A percentile compares a stretch with the other conserved stretches of the same genome.
phyloP scores from a whole-genome alignment of 2,888 invertebrate genomes.

The Pterostichus niger region DNA sequence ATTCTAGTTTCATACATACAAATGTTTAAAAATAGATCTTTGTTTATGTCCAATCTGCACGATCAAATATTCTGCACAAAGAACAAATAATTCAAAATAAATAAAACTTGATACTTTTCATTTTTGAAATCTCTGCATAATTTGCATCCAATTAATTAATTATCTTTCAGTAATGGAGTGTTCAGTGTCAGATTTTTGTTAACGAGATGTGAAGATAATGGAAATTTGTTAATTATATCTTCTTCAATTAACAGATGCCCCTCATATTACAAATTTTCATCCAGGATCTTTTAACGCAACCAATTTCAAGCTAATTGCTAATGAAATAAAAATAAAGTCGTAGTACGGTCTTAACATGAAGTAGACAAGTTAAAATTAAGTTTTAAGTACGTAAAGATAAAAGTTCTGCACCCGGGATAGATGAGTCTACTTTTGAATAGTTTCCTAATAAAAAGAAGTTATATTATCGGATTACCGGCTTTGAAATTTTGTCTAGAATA shows the following conservation, averaged over 20 bases:
- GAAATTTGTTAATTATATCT: conserved; percentile 38
- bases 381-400: conserved; percentile 13
- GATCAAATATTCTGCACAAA: no score
- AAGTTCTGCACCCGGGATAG: conserved; percentile 1
- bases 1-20: no score
- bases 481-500: neutral
- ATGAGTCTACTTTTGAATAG: neutral
- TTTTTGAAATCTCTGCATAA: conserved; percentile 10
- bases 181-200: conserved; percentile 41
- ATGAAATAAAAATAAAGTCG: conserved; percentile 41
- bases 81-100: neutral
- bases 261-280: conserved; percentile 29
- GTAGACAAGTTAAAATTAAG: conserved; percentile 36
- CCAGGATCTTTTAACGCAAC: conserved; percentile 11
- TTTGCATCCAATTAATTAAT: conserved; percentile 32
- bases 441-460: neutral
- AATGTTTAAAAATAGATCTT: no score
- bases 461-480: neutral
- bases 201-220: conserved; percentile 42
- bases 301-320: conserved; percentile 34
- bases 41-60: no score
- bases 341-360: neutral
- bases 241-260: conserved; percentile 38
- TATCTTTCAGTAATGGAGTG: neutral
- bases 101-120: neutral